Evolutionary conservation across 2,113 vertebrate species (phyloP), one percentile per base, ranked within the genome.

Genomic region (Ophiodon elongatus): DNA sequence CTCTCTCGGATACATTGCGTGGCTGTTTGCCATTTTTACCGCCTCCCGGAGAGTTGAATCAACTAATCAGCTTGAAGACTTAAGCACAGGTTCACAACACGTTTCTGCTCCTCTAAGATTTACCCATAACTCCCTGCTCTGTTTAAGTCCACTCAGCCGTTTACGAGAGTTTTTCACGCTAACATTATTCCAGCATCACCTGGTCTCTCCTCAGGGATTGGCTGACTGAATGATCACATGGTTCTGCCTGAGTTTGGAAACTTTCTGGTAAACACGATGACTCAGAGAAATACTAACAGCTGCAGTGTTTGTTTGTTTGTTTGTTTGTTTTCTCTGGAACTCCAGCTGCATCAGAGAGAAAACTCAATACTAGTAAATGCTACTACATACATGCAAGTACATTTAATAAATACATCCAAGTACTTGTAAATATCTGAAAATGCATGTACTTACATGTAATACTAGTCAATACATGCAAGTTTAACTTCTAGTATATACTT

Each of bases 201-300:
- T 85, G 71, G 17, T 78, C 41, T 86, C 83, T 88, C 83, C 77
- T 85, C 80, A 62, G 78, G 79, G 86, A 79, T 75, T 78, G 86
- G 87, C 76, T 56, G 62, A 27, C 67, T 85, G 82, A 89, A 83
- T 79, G 84, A 73, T 87, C 63, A 75, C 69, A 81, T 79, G 75
- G 82, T 86, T 74, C 72, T 47, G 62, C 54, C 69, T 70, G 57
- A 83, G 54, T 80, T 72, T 85, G 13, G 43, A 45, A 59, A 13
- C 41, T 31, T 29, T 14, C 13, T 41, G 31, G 37, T 23, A n/a
- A 47, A 47, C 65, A 23, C 15, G 23, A 41, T 0, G 45, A 41
- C 52, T 19, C 21, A 2, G 23, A 31, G 39, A 43, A 68, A 63
- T 19, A 54, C 33, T 68, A 68, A 77, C 59, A 37, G 37, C 37